These are phyloP conservation scores for Phengaris arion DNA, from an alignment of 2,888 invertebrate species.

Conservation along the genomic window DNA sequence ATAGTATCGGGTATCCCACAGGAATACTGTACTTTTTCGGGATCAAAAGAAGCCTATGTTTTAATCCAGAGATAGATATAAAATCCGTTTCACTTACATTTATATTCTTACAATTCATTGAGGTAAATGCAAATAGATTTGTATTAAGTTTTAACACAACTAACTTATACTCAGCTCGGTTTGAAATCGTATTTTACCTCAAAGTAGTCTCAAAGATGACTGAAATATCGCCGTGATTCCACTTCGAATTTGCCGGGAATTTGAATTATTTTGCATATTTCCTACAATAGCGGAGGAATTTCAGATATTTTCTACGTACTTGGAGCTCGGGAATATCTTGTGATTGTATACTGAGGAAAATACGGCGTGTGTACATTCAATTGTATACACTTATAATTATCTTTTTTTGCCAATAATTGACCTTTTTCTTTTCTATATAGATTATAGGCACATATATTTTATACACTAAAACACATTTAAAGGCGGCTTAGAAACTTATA, in stretches of 20 bases:
- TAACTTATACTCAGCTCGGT: slow-evolving; percentile 8
- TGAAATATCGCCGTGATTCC: slow-evolving; percentile 29
- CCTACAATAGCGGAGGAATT: slow-evolving; percentile 31
- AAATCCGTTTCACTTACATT: too few species aligned
- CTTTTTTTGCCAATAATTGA: too few species aligned
- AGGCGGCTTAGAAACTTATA: too few species aligned
- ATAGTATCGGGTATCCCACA: too few species aligned
- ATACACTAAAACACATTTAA: too few species aligned
- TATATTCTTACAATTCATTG: neutral
- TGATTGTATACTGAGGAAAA: neutral
- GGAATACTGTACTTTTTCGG: too few species aligned
- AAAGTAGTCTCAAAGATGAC: slow-evolving; percentile 25
- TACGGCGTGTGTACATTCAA: too few species aligned
- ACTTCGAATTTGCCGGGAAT: slow-evolving; percentile 34
- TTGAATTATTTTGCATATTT: slow-evolving; percentile 42
- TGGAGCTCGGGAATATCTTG: neutral
- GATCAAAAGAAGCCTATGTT: too few species aligned
- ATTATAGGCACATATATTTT: too few species aligned
- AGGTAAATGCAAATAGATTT: neutral
- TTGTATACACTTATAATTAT: too few species aligned
- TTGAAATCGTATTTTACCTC: slow-evolving; percentile 25
- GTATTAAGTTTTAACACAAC: slow-evolving; percentile 3
- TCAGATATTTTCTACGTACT: slow-evolving; percentile 8
- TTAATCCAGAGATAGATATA: too few species aligned
- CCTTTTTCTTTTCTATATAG: too few species aligned